phyloP scores from a whole-genome alignment of 2,888 invertebrate genomes.

The Aspidapion aeneum region DNA sequence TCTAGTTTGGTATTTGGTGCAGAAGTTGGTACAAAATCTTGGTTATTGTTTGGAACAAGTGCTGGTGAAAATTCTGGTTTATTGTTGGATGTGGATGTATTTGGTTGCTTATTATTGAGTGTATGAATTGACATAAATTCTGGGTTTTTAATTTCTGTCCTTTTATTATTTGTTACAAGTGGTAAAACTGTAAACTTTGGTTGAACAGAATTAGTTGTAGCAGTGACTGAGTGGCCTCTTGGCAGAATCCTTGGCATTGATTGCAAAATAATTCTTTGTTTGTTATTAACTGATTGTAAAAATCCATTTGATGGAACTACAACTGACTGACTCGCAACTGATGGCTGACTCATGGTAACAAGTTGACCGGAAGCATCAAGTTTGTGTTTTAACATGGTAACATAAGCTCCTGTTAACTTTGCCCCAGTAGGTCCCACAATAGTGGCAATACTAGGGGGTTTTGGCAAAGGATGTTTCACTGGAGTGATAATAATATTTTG shows the following conservation, averaged over 20 bases:
- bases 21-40: too few relatives aligned
- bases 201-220: constrained; percentile 54
- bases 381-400: constrained; percentile 55
- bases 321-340: constrained; percentile 7
- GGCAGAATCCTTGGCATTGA: constrained; percentile 59
- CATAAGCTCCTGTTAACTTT: constrained; percentile 54
- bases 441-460: constrained; percentile 43
- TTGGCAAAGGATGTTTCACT: constrained; percentile 52
- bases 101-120: neutral
- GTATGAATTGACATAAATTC: too few relatives aligned
- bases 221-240: constrained; percentile 55
- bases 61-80: too few relatives aligned
- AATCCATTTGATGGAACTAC: constrained; percentile 10
- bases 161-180: constrained; percentile 19
- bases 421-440: constrained; percentile 50
- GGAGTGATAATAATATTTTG: constrained; percentile 38
- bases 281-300: constrained; percentile 22
- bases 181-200: constrained; percentile 45
- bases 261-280: constrained; percentile 55
- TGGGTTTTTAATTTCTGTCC: too few relatives aligned
- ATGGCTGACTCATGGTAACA: constrained; percentile 8
- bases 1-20: constrained; percentile 30
- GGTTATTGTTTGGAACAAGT: neutral
- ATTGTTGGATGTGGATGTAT: neutral
- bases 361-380: constrained; percentile 38